Conservation (phyloP, 2,888 invertebrate species). For the Ennomos erosarius region DNA sequence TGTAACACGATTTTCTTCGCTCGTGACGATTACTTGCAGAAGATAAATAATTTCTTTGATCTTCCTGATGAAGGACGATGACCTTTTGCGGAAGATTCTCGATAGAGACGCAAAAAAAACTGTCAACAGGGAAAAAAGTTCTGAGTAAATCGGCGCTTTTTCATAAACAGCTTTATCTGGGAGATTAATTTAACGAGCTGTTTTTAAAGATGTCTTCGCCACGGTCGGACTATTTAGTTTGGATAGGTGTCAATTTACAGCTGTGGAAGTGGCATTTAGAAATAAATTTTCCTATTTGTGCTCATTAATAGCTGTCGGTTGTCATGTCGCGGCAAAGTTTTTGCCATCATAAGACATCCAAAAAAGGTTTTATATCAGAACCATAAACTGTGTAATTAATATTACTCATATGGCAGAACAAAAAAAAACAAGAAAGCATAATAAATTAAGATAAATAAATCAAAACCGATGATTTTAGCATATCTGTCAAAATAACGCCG, state of each 20-base stretch:
- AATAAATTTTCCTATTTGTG: too few relatives aligned
- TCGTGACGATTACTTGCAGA: conserved; percentile 47
- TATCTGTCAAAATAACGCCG: conserved; percentile 25
- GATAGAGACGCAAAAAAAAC: conserved; percentile 14
- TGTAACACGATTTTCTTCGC: conserved; percentile 37
- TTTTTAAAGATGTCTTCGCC: too few relatives aligned
- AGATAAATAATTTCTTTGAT: conserved; percentile 35
- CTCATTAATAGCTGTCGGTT: too few relatives aligned
- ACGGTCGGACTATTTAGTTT: too few relatives aligned
- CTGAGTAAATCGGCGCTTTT: background rate
- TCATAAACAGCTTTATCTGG: too few relatives aligned
- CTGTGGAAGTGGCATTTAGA: too few relatives aligned
- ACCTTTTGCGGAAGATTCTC: conserved; percentile 46
- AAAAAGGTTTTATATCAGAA: background rate
- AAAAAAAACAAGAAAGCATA: conserved; percentile 7
- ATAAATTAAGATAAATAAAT: conserved; percentile 19
- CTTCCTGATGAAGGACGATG: conserved; percentile 33
- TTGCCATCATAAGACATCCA: too few relatives aligned
- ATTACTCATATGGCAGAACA: too few relatives aligned
- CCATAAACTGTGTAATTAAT: too few relatives aligned
- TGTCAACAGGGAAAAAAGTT: conserved; percentile 3
- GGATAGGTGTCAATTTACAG: too few relatives aligned
- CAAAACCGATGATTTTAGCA: conserved; percentile 17
- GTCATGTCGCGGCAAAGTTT: too few relatives aligned
- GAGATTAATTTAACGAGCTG: too few relatives aligned